phyloP scores from a whole-genome alignment of 2,113 vertebrate genomes.

The Fulmarus glacialis region DNA sequence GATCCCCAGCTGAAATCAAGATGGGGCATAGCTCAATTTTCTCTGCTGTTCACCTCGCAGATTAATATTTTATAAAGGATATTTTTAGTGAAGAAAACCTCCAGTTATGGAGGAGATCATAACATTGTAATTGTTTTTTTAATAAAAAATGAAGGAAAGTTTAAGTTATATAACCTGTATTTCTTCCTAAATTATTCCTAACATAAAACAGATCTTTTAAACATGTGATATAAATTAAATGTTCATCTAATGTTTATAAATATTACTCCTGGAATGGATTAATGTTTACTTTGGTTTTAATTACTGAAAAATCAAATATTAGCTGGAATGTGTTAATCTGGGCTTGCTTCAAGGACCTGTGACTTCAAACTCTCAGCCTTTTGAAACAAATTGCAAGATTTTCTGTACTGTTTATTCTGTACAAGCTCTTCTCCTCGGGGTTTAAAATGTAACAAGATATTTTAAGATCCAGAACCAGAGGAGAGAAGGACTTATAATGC shows the following conservation, averaged over 20 bases:
- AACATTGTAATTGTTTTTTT: not conserved
- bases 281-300: not conserved
- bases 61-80: constrained; percentile 4
- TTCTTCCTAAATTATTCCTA: not conserved
- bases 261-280: not conserved
- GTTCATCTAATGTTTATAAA: not conserved
- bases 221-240: not conserved
- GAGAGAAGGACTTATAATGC: not conserved
- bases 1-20: not conserved
- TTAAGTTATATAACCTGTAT: not conserved
- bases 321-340: not conserved
- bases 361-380: not conserved
- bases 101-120: not conserved
- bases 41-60: not conserved
- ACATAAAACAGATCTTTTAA: not conserved
- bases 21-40: not conserved
- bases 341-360: not conserved
- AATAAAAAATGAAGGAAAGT: not conserved
- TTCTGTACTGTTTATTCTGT: not conserved
- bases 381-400: not conserved
- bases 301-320: not conserved
- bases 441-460: not conserved
- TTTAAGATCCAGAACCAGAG: not conserved
- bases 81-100: not conserved
- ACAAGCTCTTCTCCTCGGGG: not conserved